A percentile compares a stretch with the other conserved stretches of the same genome.
Evolutionary conservation across 2,888 invertebrate genomes (phyloP).

Genomic region (Buathra laborator): DNA sequence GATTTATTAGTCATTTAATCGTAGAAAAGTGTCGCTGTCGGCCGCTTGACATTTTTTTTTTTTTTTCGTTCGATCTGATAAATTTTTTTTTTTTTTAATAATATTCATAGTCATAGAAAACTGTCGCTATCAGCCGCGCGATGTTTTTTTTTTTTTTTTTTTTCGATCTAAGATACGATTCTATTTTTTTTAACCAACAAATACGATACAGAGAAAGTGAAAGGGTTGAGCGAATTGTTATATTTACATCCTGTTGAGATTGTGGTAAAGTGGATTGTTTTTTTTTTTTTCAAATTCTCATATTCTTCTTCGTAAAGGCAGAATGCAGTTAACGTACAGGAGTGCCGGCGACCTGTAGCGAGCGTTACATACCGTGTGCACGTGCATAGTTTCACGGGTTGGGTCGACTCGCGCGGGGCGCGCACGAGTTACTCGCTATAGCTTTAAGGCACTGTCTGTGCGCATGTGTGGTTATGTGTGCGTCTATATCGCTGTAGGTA

Average conservation of each 20-base stretch:
- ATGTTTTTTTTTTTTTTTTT: background rate
- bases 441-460: background rate
- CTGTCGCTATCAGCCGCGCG: too few relatives aligned
- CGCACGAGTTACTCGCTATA: conserved; percentile 22
- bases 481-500: conserved; percentile 13
- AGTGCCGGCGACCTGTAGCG: conserved; percentile 38
- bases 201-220: background rate
- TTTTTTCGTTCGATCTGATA: background rate
- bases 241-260: background rate
- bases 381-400: conserved; percentile 60
- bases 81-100: background rate
- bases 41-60: background rate
- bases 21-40: background rate
- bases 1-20: background rate
- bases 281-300: conserved; percentile 7
- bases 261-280: background rate
- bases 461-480: background rate
- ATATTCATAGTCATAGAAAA: background rate
- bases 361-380: conserved; percentile 34
- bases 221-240: background rate
- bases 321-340: conserved; percentile 36
- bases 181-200: background rate
- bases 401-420: conserved; percentile 43
- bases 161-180: background rate
- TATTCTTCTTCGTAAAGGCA: conserved; percentile 13